These are phyloP conservation scores for Bombus terrestris DNA, from an alignment of 1,140 invertebrate species.

Conservation along the genomic window DNA sequence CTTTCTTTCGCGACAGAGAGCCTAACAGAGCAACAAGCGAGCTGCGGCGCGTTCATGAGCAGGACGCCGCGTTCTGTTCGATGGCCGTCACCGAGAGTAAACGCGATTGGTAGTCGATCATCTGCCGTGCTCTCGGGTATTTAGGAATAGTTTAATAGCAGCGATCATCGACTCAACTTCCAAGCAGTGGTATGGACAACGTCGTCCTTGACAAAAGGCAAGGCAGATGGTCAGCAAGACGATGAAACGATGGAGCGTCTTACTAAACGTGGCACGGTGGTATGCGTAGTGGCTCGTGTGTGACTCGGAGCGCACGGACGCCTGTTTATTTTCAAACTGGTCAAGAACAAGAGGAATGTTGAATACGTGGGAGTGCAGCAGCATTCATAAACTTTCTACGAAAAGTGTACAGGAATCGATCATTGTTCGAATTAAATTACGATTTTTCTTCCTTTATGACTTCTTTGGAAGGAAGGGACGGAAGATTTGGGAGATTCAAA, in stretches of 20 bases:
- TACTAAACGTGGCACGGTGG: conserved; percentile 34
- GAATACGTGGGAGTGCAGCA: conserved; percentile 16
- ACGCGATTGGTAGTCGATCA: conserved; percentile 2
- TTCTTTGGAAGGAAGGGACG: not conserved
- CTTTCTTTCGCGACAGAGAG: conserved; percentile 20
- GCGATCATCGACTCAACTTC: conserved; percentile 66
- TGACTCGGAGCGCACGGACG: conserved; percentile 41
- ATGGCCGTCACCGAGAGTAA: conserved; percentile 3
- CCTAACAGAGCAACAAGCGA: not conserved
- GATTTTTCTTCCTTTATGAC: not conserved
- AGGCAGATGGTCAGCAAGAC: conserved; percentile 72
- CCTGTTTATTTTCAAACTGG: conserved; percentile 53
- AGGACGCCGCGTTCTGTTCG: not conserved
- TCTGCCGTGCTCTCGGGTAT: conserved; percentile 49
- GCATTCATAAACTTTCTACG: conserved; percentile 37
- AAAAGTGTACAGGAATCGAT: conserved; percentile 34
- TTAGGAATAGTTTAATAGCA: conserved; percentile 65
- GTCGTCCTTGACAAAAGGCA: conserved; percentile 71
- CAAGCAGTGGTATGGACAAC: conserved; percentile 56
- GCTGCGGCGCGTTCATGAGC: not conserved
- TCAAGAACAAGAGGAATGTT: conserved; percentile 52
- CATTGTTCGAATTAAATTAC: conserved; percentile 21
- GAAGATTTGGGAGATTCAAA: not conserved
- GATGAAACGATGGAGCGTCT: conserved; percentile 41
- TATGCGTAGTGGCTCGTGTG: conserved; percentile 50